phyloP scores from a whole-genome alignment of 1,140 invertebrate species.

The Drosophila carrolli region DNA sequence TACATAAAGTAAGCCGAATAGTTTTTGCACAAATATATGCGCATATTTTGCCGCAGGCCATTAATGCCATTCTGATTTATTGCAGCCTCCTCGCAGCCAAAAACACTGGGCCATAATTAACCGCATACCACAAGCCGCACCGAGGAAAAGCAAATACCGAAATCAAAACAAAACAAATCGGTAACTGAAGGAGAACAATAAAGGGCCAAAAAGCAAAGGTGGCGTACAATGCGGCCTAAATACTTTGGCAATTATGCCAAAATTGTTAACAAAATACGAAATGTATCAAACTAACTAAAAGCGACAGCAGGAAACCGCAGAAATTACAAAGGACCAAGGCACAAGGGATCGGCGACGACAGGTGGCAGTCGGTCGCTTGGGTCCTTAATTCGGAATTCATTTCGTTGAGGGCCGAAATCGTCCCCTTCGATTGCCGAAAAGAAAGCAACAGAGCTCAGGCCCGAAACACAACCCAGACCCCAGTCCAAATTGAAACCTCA shows the following conservation, averaged over 20 bases:
- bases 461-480: conserved; percentile 6
- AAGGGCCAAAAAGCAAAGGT: conserved; percentile 24
- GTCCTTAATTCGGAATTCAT: conserved; percentile 62
- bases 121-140: conserved; percentile 39
- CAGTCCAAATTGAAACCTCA: conserved; percentile 46
- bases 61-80: conserved; percentile 72
- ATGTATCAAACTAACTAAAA: conserved; percentile 69
- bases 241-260: conserved; percentile 67
- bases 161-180: conserved; percentile 56
- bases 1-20: not conserved
- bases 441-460: conserved; percentile 25
- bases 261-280: conserved; percentile 75
- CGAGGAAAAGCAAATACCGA: conserved; percentile 31
- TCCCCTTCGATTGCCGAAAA: conserved; percentile 1
- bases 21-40: conserved; percentile 46
- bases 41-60: conserved; percentile 43
- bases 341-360: conserved; percentile 56
- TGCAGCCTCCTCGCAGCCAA: conserved; percentile 49
- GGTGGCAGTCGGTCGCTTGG: conserved; percentile 54
- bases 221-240: conserved; percentile 52
- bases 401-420: conserved; percentile 17
- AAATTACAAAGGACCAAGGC: conserved; percentile 21
- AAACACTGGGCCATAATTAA: conserved; percentile 58
- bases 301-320: conserved; percentile 24
- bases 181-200: not conserved